phyloP scores from a whole-genome alignment of 2,113 vertebrate genomes.

The Ctenodactylus gundi region DNA sequence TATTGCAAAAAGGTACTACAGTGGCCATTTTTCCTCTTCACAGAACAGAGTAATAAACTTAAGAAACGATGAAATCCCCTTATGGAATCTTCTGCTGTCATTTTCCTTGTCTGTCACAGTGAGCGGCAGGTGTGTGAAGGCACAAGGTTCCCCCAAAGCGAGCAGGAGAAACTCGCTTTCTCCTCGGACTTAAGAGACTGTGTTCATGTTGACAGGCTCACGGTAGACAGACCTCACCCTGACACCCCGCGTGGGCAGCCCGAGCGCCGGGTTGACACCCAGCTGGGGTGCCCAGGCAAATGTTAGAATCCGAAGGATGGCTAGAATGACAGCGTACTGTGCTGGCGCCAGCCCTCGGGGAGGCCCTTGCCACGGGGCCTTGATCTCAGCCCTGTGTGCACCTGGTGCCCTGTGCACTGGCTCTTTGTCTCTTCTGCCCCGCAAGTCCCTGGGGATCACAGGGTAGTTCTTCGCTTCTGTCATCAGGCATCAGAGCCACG shows the following conservation, averaged over 20 bases:
- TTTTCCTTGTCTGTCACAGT: not conserved
- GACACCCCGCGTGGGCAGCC: not conserved
- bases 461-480: not conserved
- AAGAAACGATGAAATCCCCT: not conserved
- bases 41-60: not conserved
- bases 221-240: not conserved
- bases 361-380: not conserved
- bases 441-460: not conserved
- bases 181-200: not conserved
- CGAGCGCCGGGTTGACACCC: not conserved
- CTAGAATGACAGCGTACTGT: not conserved
- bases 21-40: not conserved
- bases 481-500: not conserved
- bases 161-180: not conserved
- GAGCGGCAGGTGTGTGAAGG: not conserved
- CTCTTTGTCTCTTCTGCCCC: not conserved
- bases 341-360: too few relatives aligned
- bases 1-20: not conserved
- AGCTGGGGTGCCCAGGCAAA: not conserved
- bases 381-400: not conserved
- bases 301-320: not conserved
- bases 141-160: not conserved
- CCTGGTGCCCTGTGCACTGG: not conserved
- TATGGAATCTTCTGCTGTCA: fast-evolving
- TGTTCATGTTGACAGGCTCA: not conserved